Evolutionary conservation across 2,888 invertebrate genomes (phyloP).

Genomic region (Stegophylla sp.): DNA sequence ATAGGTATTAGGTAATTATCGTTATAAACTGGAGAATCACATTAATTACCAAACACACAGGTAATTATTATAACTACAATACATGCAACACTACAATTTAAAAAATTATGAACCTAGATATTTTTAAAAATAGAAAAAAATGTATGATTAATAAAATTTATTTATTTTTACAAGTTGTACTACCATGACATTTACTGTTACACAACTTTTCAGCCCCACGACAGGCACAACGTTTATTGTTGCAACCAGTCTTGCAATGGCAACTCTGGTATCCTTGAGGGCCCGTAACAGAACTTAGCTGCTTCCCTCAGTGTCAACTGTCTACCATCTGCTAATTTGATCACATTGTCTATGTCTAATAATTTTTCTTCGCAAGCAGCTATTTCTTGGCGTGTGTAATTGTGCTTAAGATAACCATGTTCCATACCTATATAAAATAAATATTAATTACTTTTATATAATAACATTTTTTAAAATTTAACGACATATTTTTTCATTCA

Average conservation of each 20-base stretch:
- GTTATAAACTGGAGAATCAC: no score
- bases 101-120: neutral
- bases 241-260: neutral
- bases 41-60: neutral
- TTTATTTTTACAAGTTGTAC: neutral
- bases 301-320: neutral
- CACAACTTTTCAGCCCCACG: neutral
- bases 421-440: no score
- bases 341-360: neutral
- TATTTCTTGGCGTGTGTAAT: no score
- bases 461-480: no score
- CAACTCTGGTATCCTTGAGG: neutral
- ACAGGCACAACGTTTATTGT: neutral
- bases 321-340: neutral
- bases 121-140: neutral
- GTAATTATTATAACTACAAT: neutral
- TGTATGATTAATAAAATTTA: neutral
- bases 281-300: neutral
- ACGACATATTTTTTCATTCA: neutral
- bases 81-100: neutral
- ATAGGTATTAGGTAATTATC: constrained; percentile 23
- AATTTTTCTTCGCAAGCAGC: neutral
- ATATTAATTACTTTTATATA: no score
- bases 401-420: no score
- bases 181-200: neutral